Evolutionary conservation across 2,797 vertebrate genomes (phyloP), one percentile per base, ranked within the genome.

Genomic region (Cyprinodon diabolis): DNA sequence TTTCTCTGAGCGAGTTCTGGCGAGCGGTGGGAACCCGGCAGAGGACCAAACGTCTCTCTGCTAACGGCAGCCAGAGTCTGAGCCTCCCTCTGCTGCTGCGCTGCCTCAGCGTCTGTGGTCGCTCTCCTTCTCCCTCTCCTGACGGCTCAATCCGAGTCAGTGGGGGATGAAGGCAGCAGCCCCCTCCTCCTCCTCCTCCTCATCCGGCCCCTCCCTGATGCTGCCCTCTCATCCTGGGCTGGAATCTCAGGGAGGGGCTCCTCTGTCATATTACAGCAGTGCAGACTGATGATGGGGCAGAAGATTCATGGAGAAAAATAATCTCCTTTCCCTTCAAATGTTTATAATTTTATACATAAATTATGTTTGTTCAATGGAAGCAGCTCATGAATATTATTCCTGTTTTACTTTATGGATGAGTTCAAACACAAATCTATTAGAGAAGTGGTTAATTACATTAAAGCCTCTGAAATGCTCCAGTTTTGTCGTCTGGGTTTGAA

Each of bases 191-290:
- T 35, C 37, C 60, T 12, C 60, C 60, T 63, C 57, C 25, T 17
- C 30, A 78, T 73, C 74, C 54, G 49, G 68, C 81, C 79, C 83
- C 87, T 86, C 87, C 83, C 87, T 82, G 85, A 71, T 72, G 49
- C 37, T 45, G 81, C 66, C 86, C 87, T 89, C 86, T 90, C 87
- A 87, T 87, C 89, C 88, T 85, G 69, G 30, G 74, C 73, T 68
- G 63, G 83, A 62, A 72, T 86, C 79, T 67, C 82, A 70, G 81
- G 81, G 74, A 86, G 86, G 75, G 6, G 67, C 77, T 74, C 25
- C 25, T 12, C 56, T 21, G 1, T 72, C 79, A 74, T 76, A 80
- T 71, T 55, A 69, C 72, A 52, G 9, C 60, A 67, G 49, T 10
- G 23, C 40, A 3, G 52, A 19, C 21, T 10, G 21, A 54, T 54